Evolutionary conservation across 1,140 invertebrate genomes (phyloP), one percentile per base, ranked within the genome.

Genomic region (Drosophila navojoa): DNA sequence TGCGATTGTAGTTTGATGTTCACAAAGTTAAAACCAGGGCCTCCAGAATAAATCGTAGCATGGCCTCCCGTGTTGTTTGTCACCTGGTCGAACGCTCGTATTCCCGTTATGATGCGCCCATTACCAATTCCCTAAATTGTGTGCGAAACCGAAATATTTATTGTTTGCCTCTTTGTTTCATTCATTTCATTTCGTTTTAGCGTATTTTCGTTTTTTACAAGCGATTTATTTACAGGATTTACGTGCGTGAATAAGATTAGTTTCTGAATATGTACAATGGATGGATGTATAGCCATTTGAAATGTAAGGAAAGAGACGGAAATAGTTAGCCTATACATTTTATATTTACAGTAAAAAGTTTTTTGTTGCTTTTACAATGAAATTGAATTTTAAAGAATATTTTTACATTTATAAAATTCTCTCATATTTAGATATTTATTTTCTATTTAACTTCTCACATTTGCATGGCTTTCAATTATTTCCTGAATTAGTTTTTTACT

Each of bases 51-150:
- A 4, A 93, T 69, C 15, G 71, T 92, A 0, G 92, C 92, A 69
- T 93, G 93, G 1, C 94, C 95, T 3, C 93, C 93, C 35, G 92
- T 93, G 22, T 92, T 94, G 35, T 93, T 93, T 13, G 69, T 93
- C 29, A 93, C 93, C 62, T 93, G 93, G 47, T 94, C 94, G 4
- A 93, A 90, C 10, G 93, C 93, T 27, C 93, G 91, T 42, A 94
- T 78, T 22, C 93, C 91, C 35, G 92, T 93, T 25, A 94, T 93
- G 42, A 79, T 92, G 3, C 82, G 86, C 50, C 86, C 86, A 74
- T 90, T 90, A 70, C 82, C 82, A 64, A 81, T 79, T 55, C 86
- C 86, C 86, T 90, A 49, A 40, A 69, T 74, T 73, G 45, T 63
- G 52, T 55, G 35, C 55, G 38, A 71, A 59, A 64, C 62, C 53